Evolutionary conservation across 2,113 vertebrate species (phyloP).

Genomic region (Laticauda colubrina): DNA sequence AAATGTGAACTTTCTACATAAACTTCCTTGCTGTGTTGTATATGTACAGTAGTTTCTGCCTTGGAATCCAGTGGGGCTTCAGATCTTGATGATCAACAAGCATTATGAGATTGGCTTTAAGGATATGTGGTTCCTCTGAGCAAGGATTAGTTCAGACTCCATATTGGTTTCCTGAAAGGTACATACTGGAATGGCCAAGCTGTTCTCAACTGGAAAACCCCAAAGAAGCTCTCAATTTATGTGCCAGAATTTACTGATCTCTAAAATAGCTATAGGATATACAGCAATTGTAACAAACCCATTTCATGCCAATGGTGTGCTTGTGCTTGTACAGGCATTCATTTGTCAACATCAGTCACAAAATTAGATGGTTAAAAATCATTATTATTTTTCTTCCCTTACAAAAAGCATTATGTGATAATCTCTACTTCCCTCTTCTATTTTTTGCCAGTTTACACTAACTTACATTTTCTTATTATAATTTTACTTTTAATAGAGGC

Average conservation of each 20-base stretch:
- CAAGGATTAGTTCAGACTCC: slow-evolving; percentile 41
- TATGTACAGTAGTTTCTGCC: slow-evolving; percentile 34
- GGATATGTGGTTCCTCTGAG: slow-evolving; percentile 40
- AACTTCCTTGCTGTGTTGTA: slow-evolving; percentile 14
- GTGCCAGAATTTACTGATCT: slow-evolving; percentile 36
- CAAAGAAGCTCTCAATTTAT: slow-evolving; percentile 25
- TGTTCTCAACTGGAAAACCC: slow-evolving; percentile 17
- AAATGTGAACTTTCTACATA: slow-evolving; percentile 24
- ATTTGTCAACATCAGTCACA: background rate
- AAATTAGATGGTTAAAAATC: background rate
- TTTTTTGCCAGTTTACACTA: background rate
- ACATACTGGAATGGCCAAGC: background rate
- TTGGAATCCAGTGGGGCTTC: slow-evolving; percentile 37
- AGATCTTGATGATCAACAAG: slow-evolving; percentile 32
- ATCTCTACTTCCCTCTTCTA: background rate
- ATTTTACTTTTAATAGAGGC: background rate
- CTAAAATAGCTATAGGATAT: slow-evolving; percentile 47
- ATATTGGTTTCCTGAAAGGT: background rate
- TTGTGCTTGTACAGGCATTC: slow-evolving; percentile 14
- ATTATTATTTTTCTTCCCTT: background rate
- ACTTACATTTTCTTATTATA: background rate
- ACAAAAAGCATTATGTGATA: background rate
- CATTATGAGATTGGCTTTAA: slow-evolving; percentile 21
- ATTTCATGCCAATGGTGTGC: slow-evolving; percentile 22
- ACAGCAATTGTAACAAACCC: slow-evolving; percentile 64